Evolutionary conservation across 2,113 vertebrate genomes (phyloP), one percentile per base, ranked within the genome.

Genomic region (Peromyscus polionotus): DNA sequence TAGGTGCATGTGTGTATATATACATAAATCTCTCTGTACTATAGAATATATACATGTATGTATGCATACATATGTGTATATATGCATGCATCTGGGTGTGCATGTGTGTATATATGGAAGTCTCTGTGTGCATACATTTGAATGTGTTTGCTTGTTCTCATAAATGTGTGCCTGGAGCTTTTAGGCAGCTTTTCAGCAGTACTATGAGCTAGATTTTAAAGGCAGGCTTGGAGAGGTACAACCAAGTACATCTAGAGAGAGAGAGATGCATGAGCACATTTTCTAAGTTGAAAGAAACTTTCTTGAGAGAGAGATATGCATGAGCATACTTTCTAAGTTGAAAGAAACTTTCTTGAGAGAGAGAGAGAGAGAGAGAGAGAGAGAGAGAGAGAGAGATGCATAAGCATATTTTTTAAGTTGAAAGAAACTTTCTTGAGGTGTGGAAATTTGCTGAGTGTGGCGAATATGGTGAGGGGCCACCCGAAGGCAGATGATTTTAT

Each of bases 391-490:
- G 31, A 68, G 12, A 75, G 28, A 77, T 10, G n/a, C 13, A 79
- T 83, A 13, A 14, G 20, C 26, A 77, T 33, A 83, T 19, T 65
- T 65, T 26, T 48, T 54, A 96, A 73, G 24, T 93, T 92, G 80
- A 88, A 88, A 87, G 28, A 79, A 31, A 59, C 28, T 26, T n/a
- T 26, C 36, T 79, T 88, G 63, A 88, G 51, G 67, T 68, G 3
- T 77, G 16, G 16, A 63, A 91, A 93, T 39, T 89, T 75, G 20
- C 39, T 89, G 61, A 89, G 83, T 77, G 57, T 86, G 72, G 61
- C 86, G 68, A 92, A 87, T 75, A 57, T 42, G 31, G 61, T 77
- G 59, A 88, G 85, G 45, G 67, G 88, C 81, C 83, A 75, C 87
- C 92, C 75, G 8, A 80, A 94, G 84, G 86, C 67, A 24, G 5